Base-by-base conservation (phyloP, 2,113 vertebrate genomes). In the Balaenoptera acutorostrata region DNA sequence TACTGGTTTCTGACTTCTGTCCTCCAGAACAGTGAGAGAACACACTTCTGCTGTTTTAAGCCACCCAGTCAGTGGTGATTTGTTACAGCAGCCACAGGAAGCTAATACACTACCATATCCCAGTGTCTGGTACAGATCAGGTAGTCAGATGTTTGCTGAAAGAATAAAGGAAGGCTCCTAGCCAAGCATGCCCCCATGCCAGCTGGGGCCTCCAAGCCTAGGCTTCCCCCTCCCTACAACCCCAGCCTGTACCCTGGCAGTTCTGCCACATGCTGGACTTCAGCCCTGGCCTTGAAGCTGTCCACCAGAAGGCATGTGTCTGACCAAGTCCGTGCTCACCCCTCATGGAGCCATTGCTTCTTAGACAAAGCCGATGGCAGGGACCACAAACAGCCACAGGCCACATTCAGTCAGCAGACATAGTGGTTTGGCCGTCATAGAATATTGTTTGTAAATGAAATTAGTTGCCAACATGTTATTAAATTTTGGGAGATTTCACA, bases 401-500 rank as follows among this genome's bases (percentile, higher is more conserved):
- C 36, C 41, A 39, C 5, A 33, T 85, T 44, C 1, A 4, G n/a
- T 63, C 49, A 59, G n/a, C n/a, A 72, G 64, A 75, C 39, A 21
- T 6, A 72, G 17, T 66, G 49, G 6, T 93, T 64, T 71, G 49
- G 49, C 13, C 0, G 0, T 33, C 8, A 36, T 2, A 31, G 11
- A 36, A 20, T 59, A n/a, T 46, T 59, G 11, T 57, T 84, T 93
- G 9, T 88, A 52, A 93, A 74, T 59, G 44, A 57, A 88, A 64
- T 77, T 64, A 69, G 49, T 57, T 27, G 27, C 18, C 74, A 44
- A 71, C 27, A 36, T 41, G 68, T 33, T 71, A 52, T 90, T 92
- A 77, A 57, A 75, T 52, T 44, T 55, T 39, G n/a, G 36, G 63
- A 78, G 41, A 55, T 78, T 39, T 94, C 31, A 29, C 31, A 66